Evolutionary conservation across 2,113 vertebrate species (phyloP).

Genomic region (Tenebrosternarchus preto): DNA sequence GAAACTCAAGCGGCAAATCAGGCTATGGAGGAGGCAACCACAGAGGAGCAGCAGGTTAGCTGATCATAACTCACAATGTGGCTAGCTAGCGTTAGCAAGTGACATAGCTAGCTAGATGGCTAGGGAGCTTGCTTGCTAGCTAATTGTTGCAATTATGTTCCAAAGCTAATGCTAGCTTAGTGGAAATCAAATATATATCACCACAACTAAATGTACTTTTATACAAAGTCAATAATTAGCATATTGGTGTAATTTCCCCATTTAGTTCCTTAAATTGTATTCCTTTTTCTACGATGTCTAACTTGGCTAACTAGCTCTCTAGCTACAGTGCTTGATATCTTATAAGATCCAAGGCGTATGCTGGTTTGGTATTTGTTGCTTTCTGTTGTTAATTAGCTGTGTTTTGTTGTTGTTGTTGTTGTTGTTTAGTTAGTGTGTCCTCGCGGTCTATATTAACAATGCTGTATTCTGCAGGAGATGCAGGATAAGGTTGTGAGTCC

Average conservation of each 20-base stretch:
- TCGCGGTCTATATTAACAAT: not conserved
- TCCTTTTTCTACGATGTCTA: not conserved
- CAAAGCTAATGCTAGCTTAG: not conserved
- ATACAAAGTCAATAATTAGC: too few relatives aligned
- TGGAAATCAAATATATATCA: not conserved
- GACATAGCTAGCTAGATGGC: not conserved
- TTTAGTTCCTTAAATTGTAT: too few relatives aligned
- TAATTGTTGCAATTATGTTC: not conserved
- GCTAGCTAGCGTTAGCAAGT: not conserved
- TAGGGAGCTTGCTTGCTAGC: not conserved
- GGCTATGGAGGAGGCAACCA: conserved; percentile 19
- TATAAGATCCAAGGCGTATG: not conserved
- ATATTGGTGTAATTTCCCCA: too few relatives aligned
- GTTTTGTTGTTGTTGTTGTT: not conserved
- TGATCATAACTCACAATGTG: not conserved
- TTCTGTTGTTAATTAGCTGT: not conserved
- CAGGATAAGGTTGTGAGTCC: conserved; percentile 94
- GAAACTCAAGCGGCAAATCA: not conserved
- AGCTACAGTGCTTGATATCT: not conserved
- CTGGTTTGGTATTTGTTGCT: too few relatives aligned
- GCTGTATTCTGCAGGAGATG: conserved; percentile 85
- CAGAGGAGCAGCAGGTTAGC: conserved; percentile 53
- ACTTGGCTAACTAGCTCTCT: not conserved
- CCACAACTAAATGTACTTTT: not conserved
- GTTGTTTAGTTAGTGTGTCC: not conserved